Evolutionary conservation across 2,888 invertebrate genomes (phyloP).

Genomic region (Limnephilus marmoratus): DNA sequence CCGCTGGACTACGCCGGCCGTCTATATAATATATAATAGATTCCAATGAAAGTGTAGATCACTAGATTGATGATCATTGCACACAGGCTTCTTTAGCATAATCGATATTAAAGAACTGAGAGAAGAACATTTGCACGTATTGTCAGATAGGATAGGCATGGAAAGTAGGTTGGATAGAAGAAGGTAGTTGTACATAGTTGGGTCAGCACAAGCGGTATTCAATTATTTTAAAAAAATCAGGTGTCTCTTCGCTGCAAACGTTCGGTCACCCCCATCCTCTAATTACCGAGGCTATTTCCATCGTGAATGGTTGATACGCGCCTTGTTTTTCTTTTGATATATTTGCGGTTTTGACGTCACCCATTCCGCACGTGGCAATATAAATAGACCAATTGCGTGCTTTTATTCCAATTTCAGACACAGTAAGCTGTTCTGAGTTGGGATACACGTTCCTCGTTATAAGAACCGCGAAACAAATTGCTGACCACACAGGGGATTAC

Average conservation of each 20-base stretch:
- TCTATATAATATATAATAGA: no score
- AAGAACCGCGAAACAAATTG: slow-evolving; percentile 19
- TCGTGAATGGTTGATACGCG: neutral
- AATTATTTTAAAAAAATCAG: no score
- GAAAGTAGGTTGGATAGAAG: no score
- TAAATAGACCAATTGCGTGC: slow-evolving; percentile 37
- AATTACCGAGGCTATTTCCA: neutral
- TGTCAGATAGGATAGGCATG: no score
- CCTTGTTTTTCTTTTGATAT: slow-evolving; percentile 20
- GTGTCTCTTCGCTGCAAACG: neutral
- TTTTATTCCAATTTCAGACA: slow-evolving; percentile 30
- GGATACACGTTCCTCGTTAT: neutral
- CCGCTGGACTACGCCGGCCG: no score
- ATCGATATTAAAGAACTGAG: no score
- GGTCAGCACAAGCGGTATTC: no score
- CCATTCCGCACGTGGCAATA: slow-evolving; percentile 33
- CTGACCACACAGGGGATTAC: slow-evolving; percentile 28
- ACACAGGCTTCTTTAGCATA: no score
- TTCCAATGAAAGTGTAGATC: no score
- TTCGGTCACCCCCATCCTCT: neutral
- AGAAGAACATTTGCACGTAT: no score
- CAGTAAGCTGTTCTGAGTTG: neutral
- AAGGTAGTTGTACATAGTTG: no score
- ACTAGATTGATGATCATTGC: no score
- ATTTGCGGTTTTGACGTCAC: slow-evolving; percentile 33